Evolutionary conservation across 2,888 invertebrate species (phyloP), one percentile per base, ranked within the genome.

Genomic region (Nematopogon swammerdamellus): DNA sequence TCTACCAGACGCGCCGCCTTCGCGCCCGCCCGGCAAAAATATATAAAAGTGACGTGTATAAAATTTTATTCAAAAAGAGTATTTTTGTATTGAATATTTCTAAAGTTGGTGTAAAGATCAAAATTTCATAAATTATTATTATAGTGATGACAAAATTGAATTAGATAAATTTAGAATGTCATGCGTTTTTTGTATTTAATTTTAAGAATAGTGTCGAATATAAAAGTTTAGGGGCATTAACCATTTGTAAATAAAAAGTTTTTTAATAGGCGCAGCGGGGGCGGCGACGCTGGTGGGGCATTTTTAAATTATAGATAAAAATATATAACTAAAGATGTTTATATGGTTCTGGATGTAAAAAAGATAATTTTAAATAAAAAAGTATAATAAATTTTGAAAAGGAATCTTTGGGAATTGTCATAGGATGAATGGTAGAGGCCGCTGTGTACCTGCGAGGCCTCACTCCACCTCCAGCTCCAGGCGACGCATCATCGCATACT

Each of bases 141-240:
- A 77, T 79, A 77, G 75, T 71, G 67, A 60, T 72, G 73, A 75
- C 72, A 72, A 74, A 72, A 71, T 64, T 65, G 70, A 63, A 70
- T 73, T 80, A 80, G 79, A 64, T 77, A 73, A 77, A 71, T 72
- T 75, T 80, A 79, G 76, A 73, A 64, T 70, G 76, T 75, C 77
- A 75, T 75, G 67, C 74, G 73, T 80, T 80, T 54, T 80, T 80
- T 79, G 77, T 80, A 80, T 81, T 76, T 80, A 81, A 79, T 80
- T 80, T 80, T 80, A 82, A 81, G 81, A 74, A 76, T 81, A 81
- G 81, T 67, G 71, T 80, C 74, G 83, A 75, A 71, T 82, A 82
- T 80, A 82, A 83, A 82, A 76, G 73, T 84, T 85, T 85, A 85
- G 85, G 84, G 81, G 71, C 85, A 85, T 82, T 83, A 82, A 83